Base-by-base conservation (phyloP, 2,797 vertebrate species). In the Alauda arvensis region DNA sequence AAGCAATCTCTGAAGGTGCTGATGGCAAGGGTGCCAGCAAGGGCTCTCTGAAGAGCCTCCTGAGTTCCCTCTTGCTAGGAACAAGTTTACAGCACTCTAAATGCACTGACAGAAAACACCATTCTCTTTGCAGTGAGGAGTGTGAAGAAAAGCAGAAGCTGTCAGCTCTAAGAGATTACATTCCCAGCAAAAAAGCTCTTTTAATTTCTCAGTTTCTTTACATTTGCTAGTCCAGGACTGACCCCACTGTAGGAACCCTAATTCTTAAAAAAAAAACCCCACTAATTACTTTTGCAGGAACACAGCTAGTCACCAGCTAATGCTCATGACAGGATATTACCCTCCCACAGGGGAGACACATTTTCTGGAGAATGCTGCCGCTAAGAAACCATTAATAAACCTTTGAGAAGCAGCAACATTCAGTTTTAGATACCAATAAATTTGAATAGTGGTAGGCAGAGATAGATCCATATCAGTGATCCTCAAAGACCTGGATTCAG, bases 71-170 rank as follows among this genome's bases (percentile, higher is more conserved):
- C 51, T 88, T n/a, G 15, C 52, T 83, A 60, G 24, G 15, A 71
- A 24, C 12, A 33, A 25, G 26, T 49, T 89, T 72, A 63, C 17
- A 62, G 60, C 56, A 46, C 51, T 37, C 25, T 7, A 13, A 52
- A 59, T 2, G 17, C 60, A 61, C 42, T 17, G 45, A 39, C 42
- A 72, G 34, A 80, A 61, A 75, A 28, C 60, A 78, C 6, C 34
- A 49, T 28, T 12, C 53, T 85, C 67, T 63, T 56, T 13, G 34
- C 43, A 56, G 39, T 4, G 18, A 83, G 45, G 4, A 6, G 8
- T 3, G 6, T 24, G 34, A 91, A 72, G 45, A 88, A 69, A 80
- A 87, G 42, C 70, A 83, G 75, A 76, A 79, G 43, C 67, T 74
- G 53, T 26, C 53, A 85, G 18, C 24, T 33, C 42, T 14, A 80